phyloP scores from a whole-genome alignment of 1,140 invertebrate species.

The Meloidogyne floridensis region DNA sequence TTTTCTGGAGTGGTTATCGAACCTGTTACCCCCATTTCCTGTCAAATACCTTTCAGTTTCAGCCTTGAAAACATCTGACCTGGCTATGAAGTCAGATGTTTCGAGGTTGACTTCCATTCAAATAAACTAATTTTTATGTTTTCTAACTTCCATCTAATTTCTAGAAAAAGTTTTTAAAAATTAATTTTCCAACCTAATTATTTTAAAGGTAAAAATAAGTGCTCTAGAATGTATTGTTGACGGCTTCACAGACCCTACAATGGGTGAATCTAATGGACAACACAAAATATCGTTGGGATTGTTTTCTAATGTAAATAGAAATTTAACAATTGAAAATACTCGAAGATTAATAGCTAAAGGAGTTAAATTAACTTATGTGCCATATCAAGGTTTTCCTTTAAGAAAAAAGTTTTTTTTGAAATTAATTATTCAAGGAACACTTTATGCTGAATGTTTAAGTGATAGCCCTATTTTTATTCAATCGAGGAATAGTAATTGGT shows the following conservation, averaged over 20 bases:
- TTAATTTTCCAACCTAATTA: no score
- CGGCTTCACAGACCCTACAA: constrained; percentile 86
- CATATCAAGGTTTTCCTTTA: constrained; percentile 52
- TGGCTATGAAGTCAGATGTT: no score
- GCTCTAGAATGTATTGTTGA: constrained; percentile 68
- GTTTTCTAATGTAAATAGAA: constrained; percentile 86
- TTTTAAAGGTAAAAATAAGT: constrained; percentile 25
- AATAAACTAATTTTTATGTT: no score
- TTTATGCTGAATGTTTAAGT: constrained; percentile 69
- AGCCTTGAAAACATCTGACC: no score
- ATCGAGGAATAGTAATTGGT: constrained; percentile 69
- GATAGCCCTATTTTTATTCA: constrained; percentile 71
- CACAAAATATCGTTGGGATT: constrained; percentile 91
- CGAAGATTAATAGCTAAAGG: constrained; percentile 90
- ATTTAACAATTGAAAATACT: constrained; percentile 97
- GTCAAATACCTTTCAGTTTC: no score
- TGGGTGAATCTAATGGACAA: constrained; percentile 74
- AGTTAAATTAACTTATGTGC: constrained; percentile 64
- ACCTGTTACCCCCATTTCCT: no score
- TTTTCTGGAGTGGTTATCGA: no score
- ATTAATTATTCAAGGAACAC: constrained; percentile 15
- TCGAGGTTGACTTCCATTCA: no score
- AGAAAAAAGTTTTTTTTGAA: neutral
- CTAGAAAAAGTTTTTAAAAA: neutral
- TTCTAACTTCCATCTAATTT: no score